A percentile compares a stretch with the other conserved stretches of the same genome.
Evolutionary conservation across 2,888 invertebrate species (phyloP).

Genomic region (Microctonus aethiopoides): DNA sequence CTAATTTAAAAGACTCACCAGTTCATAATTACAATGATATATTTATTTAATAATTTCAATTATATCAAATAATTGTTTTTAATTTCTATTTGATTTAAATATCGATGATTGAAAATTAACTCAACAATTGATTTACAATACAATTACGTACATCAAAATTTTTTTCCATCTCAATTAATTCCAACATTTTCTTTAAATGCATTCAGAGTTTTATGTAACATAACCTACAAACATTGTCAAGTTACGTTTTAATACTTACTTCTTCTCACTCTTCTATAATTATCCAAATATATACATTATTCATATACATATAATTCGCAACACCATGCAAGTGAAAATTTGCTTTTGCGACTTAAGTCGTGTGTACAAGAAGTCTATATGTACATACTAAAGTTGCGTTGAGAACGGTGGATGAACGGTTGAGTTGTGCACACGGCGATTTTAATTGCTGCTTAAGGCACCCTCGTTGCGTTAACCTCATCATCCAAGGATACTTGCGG

Average conservation of each 20-base stretch:
- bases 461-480: conserved; percentile 49
- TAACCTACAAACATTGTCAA: conserved; percentile 14
- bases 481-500: conserved; percentile 30
- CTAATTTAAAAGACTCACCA: too few species aligned
- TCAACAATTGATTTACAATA: too few species aligned
- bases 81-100: too few species aligned
- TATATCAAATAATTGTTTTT: too few species aligned
- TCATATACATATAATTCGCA: conserved; percentile 27
- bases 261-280: conserved; percentile 16
- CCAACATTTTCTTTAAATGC: too few species aligned
- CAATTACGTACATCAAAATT: too few species aligned
- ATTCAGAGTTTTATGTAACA: too few species aligned
- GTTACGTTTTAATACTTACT: conserved; percentile 6
- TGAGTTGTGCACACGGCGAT: conserved; percentile 43
- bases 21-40: too few species aligned
- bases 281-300: conserved; percentile 1
- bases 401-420: conserved; percentile 26
- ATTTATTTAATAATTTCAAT: too few species aligned
- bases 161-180: too few species aligned
- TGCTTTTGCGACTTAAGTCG: conserved; percentile 46
- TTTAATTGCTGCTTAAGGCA: conserved; percentile 59
- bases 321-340: conserved; percentile 38
- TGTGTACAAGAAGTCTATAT: too few species aligned
- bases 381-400: conserved; percentile 12
- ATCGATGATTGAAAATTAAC: too few species aligned